These are phyloP conservation scores for Acanthococcus lagerstroemiae DNA, from an alignment of 2,888 invertebrate species.

Conservation along the genomic window DNA sequence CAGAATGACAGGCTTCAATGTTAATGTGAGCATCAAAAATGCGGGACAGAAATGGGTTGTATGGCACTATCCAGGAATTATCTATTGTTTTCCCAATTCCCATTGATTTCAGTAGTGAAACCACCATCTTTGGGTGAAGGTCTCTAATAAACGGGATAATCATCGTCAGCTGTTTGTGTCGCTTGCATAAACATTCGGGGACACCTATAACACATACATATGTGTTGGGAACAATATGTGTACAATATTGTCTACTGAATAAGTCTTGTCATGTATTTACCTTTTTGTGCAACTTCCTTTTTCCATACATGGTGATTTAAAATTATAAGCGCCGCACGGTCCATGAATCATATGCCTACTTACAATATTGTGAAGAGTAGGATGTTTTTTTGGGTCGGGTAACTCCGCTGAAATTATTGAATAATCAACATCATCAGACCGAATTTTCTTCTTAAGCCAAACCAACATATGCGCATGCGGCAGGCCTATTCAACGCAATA, in stretches of 20 bases:
- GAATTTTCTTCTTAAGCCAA: constrained; percentile 36
- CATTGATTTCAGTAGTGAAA: constrained; percentile 32
- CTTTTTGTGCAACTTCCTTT: background rate
- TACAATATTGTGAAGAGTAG: constrained; percentile 36
- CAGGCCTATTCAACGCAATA: too few relatives aligned
- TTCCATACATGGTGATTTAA: constrained; percentile 35
- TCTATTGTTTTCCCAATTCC: constrained; percentile 36
- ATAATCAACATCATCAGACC: constrained; percentile 37
- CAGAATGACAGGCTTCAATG: constrained; percentile 42
- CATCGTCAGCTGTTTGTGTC: too few relatives aligned
- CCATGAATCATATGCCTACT: constrained; percentile 36
- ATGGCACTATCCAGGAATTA: constrained; percentile 41
- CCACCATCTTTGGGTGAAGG: too few relatives aligned
- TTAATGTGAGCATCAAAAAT: constrained; percentile 41
- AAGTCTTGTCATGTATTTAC: background rate
- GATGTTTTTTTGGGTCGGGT: constrained; percentile 38
- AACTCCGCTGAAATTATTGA: constrained; percentile 41
- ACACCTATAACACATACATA: too few relatives aligned
- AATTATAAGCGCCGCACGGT: constrained; percentile 39
- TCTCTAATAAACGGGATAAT: too few relatives aligned
- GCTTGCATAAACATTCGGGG: too few relatives aligned
- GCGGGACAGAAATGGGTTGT: constrained; percentile 39
- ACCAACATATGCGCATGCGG: constrained; percentile 38
- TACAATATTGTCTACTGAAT: too few relatives aligned
- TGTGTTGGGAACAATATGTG: too few relatives aligned